phyloP scores from a whole-genome alignment of 2,888 invertebrate genomes.

The Volucella bombylans region DNA sequence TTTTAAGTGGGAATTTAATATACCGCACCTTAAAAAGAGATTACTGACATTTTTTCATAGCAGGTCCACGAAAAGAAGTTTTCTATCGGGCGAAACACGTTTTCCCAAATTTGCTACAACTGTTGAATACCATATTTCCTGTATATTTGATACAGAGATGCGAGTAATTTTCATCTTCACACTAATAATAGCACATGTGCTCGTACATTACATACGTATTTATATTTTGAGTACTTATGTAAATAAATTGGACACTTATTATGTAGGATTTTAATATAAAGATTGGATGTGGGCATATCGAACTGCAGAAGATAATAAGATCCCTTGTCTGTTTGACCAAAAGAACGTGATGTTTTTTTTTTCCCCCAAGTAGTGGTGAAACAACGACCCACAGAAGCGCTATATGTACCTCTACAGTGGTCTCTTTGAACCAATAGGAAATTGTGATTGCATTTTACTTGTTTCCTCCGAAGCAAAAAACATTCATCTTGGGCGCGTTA shows the following conservation, averaged over 20 bases:
- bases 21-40: constrained; percentile 48
- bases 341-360: constrained; percentile 22
- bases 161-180: no score
- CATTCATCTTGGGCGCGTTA: no score
- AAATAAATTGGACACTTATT: constrained; percentile 4
- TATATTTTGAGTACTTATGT: no score
- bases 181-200: no score
- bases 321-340: constrained; percentile 5
- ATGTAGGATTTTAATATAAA: constrained; percentile 11
- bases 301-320: constrained; percentile 14
- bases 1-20: constrained; percentile 12
- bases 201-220: no score
- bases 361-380: constrained; percentile 19
- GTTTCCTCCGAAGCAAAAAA: no score
- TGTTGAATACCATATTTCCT: no score
- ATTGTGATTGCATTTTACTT: no score
- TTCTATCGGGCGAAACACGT: constrained; percentile 20
- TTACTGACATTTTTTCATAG: constrained; percentile 4
- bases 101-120: background rate
- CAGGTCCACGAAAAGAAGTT: constrained; percentile 16
- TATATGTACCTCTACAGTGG: background rate
- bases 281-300: constrained; percentile 4
- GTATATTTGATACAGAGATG: background rate
- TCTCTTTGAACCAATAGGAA: no score
- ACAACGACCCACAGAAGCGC: constrained; percentile 38